These are phyloP conservation scores for Cryptomyrus ogoouensis DNA, from an alignment of 2,113 vertebrate genomes.

Conservation along the genomic window DNA sequence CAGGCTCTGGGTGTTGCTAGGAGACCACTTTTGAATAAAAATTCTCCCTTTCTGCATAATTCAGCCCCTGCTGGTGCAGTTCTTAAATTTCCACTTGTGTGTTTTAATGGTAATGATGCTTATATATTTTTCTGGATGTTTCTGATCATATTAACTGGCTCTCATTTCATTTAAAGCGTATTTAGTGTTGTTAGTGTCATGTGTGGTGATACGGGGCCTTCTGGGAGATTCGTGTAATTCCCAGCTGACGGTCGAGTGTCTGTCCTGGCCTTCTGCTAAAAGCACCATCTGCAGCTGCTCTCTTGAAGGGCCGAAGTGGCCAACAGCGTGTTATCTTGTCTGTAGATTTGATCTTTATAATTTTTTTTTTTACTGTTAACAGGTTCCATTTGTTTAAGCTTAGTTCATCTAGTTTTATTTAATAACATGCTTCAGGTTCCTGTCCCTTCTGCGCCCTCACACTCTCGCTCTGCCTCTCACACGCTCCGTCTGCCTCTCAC, in stretches of 20 bases:
- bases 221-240: background rate
- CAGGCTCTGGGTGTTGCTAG: slow-evolving; percentile 51
- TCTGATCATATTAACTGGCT: background rate
- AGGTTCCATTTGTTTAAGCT: background rate
- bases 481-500: too few relatives aligned
- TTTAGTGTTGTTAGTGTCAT: background rate
- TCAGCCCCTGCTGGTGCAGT: background rate
- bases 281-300: background rate
- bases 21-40: slow-evolving; percentile 41
- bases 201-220: background rate
- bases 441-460: background rate
- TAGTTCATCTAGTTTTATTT: background rate
- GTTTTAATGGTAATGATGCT: background rate
- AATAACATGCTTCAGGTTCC: background rate
- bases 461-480: background rate
- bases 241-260: background rate
- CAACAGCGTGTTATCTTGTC: background rate
- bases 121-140: background rate
- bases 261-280: background rate
- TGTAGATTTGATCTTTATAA: background rate
- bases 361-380: background rate
- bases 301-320: background rate
- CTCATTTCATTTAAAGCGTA: background rate
- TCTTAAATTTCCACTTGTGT: background rate
- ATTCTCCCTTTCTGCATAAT: slow-evolving; percentile 13